Percentiles rank a stretch among this genome's conserved stretches.
phyloP scores from a whole-genome alignment of 2,113 vertebrate species.

The Odontesthes bonariensis region DNA sequence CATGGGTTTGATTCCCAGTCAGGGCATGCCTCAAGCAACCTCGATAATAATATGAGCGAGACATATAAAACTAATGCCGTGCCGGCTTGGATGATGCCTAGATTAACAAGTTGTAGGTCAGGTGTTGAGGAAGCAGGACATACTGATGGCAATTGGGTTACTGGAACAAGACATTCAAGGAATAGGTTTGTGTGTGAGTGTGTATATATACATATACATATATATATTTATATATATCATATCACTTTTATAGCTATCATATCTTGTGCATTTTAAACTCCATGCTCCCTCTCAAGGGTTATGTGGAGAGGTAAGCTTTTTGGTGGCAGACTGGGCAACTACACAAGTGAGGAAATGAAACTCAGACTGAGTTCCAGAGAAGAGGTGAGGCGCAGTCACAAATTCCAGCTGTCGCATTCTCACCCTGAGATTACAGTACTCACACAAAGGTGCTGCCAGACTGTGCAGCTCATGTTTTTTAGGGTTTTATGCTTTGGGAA shows the following conservation, averaged over 20 bases:
- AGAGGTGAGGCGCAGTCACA: conserved; percentile 16
- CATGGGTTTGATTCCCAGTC: too few species aligned
- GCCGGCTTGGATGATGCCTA: too few species aligned
- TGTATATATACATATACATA: too few species aligned
- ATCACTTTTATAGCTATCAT: conserved; percentile 23
- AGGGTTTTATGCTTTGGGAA: not conserved
- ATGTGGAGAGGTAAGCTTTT: conserved; percentile 11
- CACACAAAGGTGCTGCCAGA: not conserved
- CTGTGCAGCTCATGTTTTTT: not conserved
- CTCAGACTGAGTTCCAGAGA: conserved; percentile 9
- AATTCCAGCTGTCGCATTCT: conserved; percentile 34
- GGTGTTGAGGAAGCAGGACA: too few species aligned
- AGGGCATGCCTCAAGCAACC: too few species aligned
- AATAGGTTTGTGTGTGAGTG: not conserved
- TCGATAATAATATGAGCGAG: too few species aligned
- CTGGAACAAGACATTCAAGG: too few species aligned
- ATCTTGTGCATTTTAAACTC: not conserved
- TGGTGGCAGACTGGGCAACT: conserved; percentile 34
- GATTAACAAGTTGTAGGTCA: too few species aligned
- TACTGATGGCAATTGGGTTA: too few species aligned
- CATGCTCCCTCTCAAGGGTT: conserved; percentile 11
- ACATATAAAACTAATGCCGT: too few species aligned
- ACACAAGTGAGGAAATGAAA: conserved; percentile 40
- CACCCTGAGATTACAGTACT: conserved; percentile 1
- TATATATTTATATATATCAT: too few species aligned